phyloP scores from a whole-genome alignment of 2,888 invertebrate genomes.

The Volucella inanis region DNA sequence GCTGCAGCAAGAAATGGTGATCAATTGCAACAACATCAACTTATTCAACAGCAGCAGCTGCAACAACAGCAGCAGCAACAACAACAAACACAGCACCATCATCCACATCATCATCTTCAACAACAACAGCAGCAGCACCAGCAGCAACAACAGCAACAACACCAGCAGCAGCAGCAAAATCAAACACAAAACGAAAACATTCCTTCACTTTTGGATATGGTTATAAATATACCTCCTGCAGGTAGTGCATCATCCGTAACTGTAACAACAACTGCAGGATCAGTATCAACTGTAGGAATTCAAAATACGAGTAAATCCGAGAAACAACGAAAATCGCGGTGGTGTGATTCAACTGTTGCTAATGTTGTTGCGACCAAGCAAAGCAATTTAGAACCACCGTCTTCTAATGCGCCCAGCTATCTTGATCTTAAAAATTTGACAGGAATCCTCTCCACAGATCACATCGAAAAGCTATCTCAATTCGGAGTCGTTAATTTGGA shows the following conservation, averaged over 20 bases:
- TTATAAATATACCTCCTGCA: conserved; percentile 82
- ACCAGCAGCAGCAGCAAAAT: conserved; percentile 50
- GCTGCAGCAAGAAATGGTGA: conserved; percentile 70
- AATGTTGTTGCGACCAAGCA: conserved; percentile 33
- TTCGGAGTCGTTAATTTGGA: conserved; percentile 86
- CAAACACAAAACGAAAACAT: conserved; percentile 75
- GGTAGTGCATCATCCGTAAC: conserved; percentile 76
- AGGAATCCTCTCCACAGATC: conserved; percentile 85
- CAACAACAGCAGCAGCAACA: too few relatives aligned
- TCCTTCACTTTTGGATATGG: conserved; percentile 82
- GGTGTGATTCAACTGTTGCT: conserved; percentile 78
- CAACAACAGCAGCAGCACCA: conserved; percentile 41
- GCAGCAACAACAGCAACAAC: conserved; percentile 51
- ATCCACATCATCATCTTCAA: background rate
- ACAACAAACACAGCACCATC: too few relatives aligned
- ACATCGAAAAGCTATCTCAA: conserved; percentile 85
- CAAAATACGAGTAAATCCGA: conserved; percentile 73
- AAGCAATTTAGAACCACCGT: conserved; percentile 68
- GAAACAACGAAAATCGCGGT: conserved; percentile 82
- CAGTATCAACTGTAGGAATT: background rate
- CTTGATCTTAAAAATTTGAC: conserved; percentile 85
- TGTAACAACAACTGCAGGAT: background rate
- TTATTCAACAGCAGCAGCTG: conserved; percentile 11
- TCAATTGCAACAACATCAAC: conserved; percentile 55
- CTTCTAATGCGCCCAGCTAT: conserved; percentile 81